These are phyloP conservation scores for Pelochelys cantorii DNA, from an alignment of 2,797 vertebrate species.

Conservation along the genomic window DNA sequence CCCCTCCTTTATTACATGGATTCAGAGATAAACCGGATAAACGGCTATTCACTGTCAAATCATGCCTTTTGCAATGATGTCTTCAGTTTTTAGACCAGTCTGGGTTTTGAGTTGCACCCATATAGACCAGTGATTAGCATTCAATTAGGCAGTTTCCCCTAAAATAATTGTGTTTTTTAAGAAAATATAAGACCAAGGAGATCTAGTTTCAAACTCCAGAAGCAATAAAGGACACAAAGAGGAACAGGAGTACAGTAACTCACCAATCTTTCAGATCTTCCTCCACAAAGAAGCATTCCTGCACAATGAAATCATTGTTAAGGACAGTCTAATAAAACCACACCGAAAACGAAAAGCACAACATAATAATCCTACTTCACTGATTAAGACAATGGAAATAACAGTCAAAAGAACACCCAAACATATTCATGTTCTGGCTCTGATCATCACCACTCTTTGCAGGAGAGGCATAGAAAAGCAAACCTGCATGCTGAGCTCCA, in stretches of 20 bases:
- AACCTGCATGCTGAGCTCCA: neutral
- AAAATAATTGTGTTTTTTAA: neutral
- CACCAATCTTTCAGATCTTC: neutral
- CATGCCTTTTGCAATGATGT: neutral
- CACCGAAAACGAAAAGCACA: neutral
- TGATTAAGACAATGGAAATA: neutral
- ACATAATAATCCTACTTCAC: neutral
- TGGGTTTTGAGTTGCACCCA: too few relatives aligned
- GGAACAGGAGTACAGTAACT: neutral
- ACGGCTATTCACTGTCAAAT: too few relatives aligned
- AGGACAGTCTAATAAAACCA: too few relatives aligned
- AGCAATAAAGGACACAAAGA: neutral
- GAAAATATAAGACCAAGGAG: neutral
- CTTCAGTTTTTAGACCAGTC: neutral
- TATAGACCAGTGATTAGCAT: too few relatives aligned
- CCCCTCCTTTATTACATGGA: rapidly evolving
- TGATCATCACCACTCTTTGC: neutral
- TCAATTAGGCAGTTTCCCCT: too few relatives aligned
- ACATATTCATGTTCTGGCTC: neutral
- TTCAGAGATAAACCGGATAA: rapidly evolving
- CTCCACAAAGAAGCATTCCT: neutral
- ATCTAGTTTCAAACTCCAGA: neutral
- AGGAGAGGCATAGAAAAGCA: too few relatives aligned
- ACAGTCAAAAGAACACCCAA: neutral
- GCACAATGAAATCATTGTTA: too few relatives aligned